Conservation (phyloP, 2,797 vertebrate species). For the Coranthus polyacanthus region DNA sequence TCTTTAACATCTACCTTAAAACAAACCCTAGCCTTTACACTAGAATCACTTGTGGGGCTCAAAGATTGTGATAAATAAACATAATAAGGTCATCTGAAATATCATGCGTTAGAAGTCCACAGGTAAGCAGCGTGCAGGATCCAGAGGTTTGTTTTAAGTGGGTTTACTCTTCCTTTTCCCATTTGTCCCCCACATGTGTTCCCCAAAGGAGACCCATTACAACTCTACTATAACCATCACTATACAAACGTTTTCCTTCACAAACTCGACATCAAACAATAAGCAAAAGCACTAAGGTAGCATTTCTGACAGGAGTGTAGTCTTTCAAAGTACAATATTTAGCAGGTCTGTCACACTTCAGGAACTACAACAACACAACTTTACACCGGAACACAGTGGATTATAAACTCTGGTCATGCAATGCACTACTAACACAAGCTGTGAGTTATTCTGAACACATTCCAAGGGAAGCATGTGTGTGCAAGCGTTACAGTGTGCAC, state of each 20-base stretch:
- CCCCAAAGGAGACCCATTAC: constrained; percentile 69
- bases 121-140: constrained; percentile 39
- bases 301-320: constrained; percentile 35
- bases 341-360: constrained; percentile 39
- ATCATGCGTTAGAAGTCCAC: constrained; percentile 22
- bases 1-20: constrained; percentile 64
- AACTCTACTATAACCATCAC: constrained; percentile 62
- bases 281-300: constrained; percentile 62
- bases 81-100: constrained; percentile 19
- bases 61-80: constrained; percentile 4
- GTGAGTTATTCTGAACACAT: constrained; percentile 67
- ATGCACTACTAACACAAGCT: constrained; percentile 59
- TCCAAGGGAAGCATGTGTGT: constrained; percentile 57
- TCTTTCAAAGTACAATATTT: constrained; percentile 30
- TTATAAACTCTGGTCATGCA: constrained; percentile 45
- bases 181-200: constrained; percentile 43
- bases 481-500: constrained; percentile 33
- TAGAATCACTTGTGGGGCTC: constrained; percentile 32
- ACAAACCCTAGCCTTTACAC: constrained; percentile 45
- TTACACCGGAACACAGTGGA: constrained; percentile 35
- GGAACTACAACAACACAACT: constrained; percentile 1
- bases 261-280: constrained; percentile 52
- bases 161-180: constrained; percentile 16
- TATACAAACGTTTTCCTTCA: constrained; percentile 38
- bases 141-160: constrained; percentile 58